These are phyloP conservation scores for Diorhabda elongata DNA, from an alignment of 1,140 invertebrate species.

Conservation along the genomic window DNA sequence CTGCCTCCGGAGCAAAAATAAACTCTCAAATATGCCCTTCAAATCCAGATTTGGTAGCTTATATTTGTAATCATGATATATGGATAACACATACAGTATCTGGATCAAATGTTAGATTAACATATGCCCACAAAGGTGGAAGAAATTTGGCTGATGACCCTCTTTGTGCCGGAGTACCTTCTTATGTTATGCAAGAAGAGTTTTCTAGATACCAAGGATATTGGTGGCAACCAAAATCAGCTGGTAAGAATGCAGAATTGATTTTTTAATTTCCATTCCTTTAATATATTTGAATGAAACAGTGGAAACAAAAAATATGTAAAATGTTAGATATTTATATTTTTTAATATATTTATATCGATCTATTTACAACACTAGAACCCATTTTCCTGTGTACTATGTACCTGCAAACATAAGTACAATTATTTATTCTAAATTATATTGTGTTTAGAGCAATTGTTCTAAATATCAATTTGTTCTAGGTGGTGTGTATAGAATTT, in stretches of 20 bases:
- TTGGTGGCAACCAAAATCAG: conserved; percentile 89
- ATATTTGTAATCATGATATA: conserved; percentile 86
- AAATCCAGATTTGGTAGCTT: conserved; percentile 81
- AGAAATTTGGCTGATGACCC: conserved; percentile 75
- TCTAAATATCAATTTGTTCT: background rate
- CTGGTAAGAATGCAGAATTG: conserved; percentile 47
- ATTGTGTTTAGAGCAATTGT: too few relatives aligned
- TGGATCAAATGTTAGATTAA: conserved; percentile 69
- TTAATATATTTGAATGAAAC: too few relatives aligned
- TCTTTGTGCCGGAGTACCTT: conserved; percentile 85
- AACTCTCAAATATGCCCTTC: conserved; percentile 89
- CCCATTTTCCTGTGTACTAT: too few relatives aligned
- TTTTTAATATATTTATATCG: too few relatives aligned
- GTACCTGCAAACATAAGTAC: too few relatives aligned
- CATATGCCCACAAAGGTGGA: conserved; percentile 75
- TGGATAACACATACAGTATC: conserved; percentile 80
- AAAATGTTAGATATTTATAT: too few relatives aligned
- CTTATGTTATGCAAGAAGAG: conserved; percentile 98
- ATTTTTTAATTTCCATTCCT: too few relatives aligned
- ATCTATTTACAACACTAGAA: too few relatives aligned
- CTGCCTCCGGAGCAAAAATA: conserved; percentile 66
- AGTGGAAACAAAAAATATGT: too few relatives aligned
- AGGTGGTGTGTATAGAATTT: conserved; percentile 67
- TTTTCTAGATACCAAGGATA: conserved; percentile 93
- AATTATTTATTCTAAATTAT: too few relatives aligned